Percentiles rank a stretch among this genome's conserved stretches.
These are phyloP conservation scores for Pentamera pediparva DNA, from an alignment of 53 echinoderm and acorn worm genomes.

Conservation along the genomic window DNA sequence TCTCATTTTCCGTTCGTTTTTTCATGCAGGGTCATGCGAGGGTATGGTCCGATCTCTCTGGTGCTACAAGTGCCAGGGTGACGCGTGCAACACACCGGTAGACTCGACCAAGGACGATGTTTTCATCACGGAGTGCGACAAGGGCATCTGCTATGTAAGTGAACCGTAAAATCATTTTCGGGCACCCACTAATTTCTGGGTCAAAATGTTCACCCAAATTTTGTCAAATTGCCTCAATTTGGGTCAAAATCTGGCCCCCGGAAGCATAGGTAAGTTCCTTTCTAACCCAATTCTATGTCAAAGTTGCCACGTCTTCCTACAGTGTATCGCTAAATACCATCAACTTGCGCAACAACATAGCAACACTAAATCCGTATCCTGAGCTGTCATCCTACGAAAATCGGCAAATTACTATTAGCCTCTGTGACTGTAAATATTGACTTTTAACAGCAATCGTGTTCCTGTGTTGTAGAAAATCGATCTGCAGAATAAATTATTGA, in stretches of 20 bases:
- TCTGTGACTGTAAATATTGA: no score
- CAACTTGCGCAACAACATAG: neutral
- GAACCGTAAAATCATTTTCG: neutral
- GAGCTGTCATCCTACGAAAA: no score
- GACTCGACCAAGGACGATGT: slow-evolving; percentile 37
- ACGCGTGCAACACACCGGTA: slow-evolving; percentile 22
- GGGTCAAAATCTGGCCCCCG: neutral
- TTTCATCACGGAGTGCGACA: slow-evolving; percentile 50
- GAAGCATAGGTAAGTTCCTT: neutral
- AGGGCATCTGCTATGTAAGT: slow-evolving; percentile 51
- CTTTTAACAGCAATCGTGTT: no score
- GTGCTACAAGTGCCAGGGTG: slow-evolving; percentile 52
- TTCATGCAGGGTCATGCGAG: neutral
- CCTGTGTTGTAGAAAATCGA: no score
- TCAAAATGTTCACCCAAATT: no score
- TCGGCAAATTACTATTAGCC: no score
- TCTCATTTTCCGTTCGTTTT: neutral
- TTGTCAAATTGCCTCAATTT: neutral
- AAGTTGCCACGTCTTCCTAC: neutral
- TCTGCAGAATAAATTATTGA: no score
- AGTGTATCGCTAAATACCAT: neutral
- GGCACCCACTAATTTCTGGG: neutral
- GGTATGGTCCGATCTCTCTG: slow-evolving; percentile 28
- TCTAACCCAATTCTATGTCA: neutral
- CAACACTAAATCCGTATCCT: no score